A percentile compares a stretch with the other conserved stretches of the same genome.
Conservation (phyloP, 1,140 invertebrate species). For the Calephelis virginiensis region DNA sequence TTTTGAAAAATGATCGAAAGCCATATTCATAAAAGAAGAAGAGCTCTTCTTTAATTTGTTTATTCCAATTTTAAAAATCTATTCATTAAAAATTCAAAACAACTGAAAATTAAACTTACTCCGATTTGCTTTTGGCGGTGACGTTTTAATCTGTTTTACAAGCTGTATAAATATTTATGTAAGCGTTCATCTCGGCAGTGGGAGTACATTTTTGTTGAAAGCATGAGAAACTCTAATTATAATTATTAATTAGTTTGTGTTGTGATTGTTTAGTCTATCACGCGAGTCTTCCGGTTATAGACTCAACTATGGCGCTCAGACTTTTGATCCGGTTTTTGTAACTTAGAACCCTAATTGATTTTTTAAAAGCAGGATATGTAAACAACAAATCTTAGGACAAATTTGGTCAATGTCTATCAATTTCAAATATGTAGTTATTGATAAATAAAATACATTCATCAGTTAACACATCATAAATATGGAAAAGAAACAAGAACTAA, state of each 20-base stretch:
- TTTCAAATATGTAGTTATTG: too few relatives aligned
- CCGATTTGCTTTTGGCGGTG: neutral
- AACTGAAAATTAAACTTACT: conserved; percentile 20
- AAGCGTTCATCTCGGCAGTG: conserved; percentile 37
- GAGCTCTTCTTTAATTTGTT: too few relatives aligned
- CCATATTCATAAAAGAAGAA: too few relatives aligned
- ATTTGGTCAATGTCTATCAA: too few relatives aligned
- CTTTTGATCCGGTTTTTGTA: too few relatives aligned
- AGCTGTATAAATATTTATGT: conserved; percentile 48
- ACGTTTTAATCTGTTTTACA: conserved; percentile 44
- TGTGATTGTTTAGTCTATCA: conserved; percentile 14
- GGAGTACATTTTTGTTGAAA: conserved; percentile 15
- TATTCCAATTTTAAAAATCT: neutral
- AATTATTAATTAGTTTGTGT: conserved; percentile 14
- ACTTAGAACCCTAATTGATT: too few relatives aligned
- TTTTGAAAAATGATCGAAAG: too few relatives aligned
- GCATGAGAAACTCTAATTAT: conserved; percentile 18
- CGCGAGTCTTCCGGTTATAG: conserved; percentile 2
- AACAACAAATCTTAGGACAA: too few relatives aligned
- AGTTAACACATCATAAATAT: too few relatives aligned
- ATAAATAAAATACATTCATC: too few relatives aligned
- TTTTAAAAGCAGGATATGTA: too few relatives aligned
- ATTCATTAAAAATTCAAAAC: neutral
- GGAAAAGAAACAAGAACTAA: too few relatives aligned
- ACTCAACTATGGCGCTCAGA: neutral